Conservation (phyloP, 2,113 vertebrate species). For the Fregetta grallaria region DNA sequence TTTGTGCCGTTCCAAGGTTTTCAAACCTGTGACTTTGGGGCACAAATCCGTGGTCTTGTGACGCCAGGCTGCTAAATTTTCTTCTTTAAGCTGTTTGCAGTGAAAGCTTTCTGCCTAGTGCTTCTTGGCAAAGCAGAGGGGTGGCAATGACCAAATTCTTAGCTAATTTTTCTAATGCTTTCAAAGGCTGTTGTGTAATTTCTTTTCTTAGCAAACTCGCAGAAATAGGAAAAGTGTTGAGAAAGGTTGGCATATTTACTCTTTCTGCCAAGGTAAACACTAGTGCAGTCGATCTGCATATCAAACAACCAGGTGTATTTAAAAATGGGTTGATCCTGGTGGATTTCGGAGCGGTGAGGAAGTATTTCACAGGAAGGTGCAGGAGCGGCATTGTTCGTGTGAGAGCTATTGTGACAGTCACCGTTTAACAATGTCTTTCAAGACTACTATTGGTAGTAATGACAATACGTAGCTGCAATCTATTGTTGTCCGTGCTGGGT, state of each 20-base stretch:
- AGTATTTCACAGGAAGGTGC: conserved; percentile 36
- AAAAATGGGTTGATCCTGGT: not conserved
- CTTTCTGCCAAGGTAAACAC: conserved; percentile 48
- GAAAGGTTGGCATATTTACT: conserved; percentile 27
- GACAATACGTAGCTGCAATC: conserved; percentile 41
- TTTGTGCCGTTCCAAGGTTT: not conserved
- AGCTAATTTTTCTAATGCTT: not conserved
- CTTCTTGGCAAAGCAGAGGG: not conserved
- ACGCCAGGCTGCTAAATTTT: no score
- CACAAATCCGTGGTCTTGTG: not conserved
- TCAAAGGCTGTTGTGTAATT: not conserved
- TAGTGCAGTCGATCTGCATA: conserved; percentile 13
- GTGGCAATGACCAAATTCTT: not conserved
- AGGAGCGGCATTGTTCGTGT: not conserved
- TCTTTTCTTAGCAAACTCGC: not conserved
- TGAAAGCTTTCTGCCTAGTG: not conserved
- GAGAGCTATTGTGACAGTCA: conserved; percentile 56
- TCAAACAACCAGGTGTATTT: conserved; percentile 36
- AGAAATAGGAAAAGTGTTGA: conserved; percentile 6
- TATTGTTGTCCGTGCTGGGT: conserved; percentile 52
- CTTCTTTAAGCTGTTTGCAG: not conserved
- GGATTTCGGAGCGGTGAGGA: not conserved
- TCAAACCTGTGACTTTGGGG: not conserved
- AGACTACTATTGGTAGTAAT: conserved; percentile 53
- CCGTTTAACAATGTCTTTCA: conserved; percentile 54